Percentiles rank a stretch among this genome's conserved stretches.
phyloP scores from a whole-genome alignment of 1,140 invertebrate species.

The Drosophila kikkawai region DNA sequence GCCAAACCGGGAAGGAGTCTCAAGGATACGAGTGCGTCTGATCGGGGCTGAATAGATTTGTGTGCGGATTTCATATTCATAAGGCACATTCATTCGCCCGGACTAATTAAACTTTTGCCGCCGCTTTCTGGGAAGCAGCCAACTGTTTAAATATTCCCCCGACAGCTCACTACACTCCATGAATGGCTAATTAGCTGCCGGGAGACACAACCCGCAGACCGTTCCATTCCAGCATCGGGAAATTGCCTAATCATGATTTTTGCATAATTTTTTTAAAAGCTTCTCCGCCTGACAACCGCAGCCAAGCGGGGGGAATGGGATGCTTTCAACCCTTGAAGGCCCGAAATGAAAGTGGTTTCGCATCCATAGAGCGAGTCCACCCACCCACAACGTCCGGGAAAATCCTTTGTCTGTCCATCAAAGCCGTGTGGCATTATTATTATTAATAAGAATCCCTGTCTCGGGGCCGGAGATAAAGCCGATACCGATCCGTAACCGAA shows the following conservation, averaged over 20 bases:
- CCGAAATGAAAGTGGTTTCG: conserved; percentile 58
- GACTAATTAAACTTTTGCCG: conserved; percentile 54
- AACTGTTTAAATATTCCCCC: conserved; percentile 52
- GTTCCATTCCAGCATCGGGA: conserved; percentile 40
- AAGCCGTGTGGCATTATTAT: conserved; percentile 59
- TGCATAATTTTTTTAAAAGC: conserved; percentile 77
- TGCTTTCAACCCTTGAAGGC: conserved; percentile 51
- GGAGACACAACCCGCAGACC: conserved; percentile 33
- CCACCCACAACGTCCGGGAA: conserved; percentile 17
- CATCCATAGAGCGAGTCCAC: conserved; percentile 1
- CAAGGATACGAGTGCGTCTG: conserved; percentile 36
- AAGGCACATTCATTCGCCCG: conserved; percentile 39
- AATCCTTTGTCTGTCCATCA: conserved; percentile 62
- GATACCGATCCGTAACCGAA: conserved; percentile 46
- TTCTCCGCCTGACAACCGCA: conserved; percentile 50
- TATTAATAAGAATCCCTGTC: conserved; percentile 54
- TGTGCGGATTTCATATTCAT: conserved; percentile 53
- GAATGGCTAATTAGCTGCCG: conserved; percentile 69
- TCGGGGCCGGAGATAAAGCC: conserved; percentile 19
- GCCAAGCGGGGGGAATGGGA: conserved; percentile 11
- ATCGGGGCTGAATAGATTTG: conserved; percentile 49
- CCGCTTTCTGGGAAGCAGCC: conserved; percentile 38
- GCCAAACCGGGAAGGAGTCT: conserved; percentile 6
- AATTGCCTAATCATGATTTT: conserved; percentile 78
- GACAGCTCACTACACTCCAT: conserved; percentile 40